These are phyloP conservation scores for Alauda arvensis DNA, from an alignment of 2,797 vertebrate species.

Conservation along the genomic window DNA sequence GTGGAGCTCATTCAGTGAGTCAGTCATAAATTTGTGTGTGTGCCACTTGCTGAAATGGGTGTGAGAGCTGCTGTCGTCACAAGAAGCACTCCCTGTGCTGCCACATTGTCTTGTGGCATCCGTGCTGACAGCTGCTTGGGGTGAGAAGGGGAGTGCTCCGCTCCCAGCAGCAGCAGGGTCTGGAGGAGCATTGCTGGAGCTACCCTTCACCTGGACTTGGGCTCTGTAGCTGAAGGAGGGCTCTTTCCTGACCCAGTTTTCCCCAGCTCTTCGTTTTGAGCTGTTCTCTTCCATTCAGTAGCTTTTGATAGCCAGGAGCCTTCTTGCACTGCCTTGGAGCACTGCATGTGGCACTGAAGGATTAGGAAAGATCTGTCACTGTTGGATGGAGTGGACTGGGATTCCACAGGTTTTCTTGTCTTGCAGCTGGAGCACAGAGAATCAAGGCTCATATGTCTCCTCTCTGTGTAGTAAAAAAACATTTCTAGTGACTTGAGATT, in stretches of 20 bases:
- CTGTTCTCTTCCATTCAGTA: not conserved
- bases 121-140: not conserved
- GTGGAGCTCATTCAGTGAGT: not conserved
- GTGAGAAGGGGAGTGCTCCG: rapidly evolving
- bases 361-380: not conserved
- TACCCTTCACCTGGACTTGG: not conserved
- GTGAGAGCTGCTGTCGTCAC: not conserved
- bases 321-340: not conserved
- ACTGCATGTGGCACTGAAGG: rapidly evolving
- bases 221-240: not conserved
- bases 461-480: not conserved
- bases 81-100: rapidly evolving
- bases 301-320: not conserved
- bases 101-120: rapidly evolving
- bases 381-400: not conserved
- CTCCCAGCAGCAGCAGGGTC: rapidly evolving
- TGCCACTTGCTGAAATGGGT: not conserved
- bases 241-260: not conserved
- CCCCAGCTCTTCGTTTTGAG: not conserved
- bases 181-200: not conserved
- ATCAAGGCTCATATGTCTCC: rapidly evolving
- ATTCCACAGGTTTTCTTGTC: not conserved
- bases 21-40: not conserved
- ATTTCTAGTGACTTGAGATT: not conserved
- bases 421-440: not conserved